phyloP scores from a whole-genome alignment of 1,140 invertebrate genomes.

The Drosophila kikkawai region DNA sequence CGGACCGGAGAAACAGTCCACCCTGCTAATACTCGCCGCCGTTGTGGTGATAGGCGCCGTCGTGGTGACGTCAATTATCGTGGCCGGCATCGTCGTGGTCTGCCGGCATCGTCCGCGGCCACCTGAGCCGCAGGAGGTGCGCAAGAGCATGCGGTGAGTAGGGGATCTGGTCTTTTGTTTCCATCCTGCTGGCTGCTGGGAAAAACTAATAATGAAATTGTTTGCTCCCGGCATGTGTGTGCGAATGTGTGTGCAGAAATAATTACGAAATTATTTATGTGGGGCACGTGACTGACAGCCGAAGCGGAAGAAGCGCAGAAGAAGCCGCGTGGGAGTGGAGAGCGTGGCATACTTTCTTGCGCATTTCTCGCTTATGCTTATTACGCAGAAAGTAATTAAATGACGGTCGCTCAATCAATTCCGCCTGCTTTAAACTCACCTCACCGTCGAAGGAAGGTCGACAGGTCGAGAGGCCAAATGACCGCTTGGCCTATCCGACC shows the following conservation, averaged over 20 bases:
- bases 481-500: not conserved
- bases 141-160: slow-evolving; percentile 84
- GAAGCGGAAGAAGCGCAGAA: slow-evolving; percentile 7
- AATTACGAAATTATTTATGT: slow-evolving; percentile 80
- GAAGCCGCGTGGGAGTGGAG: slow-evolving; percentile 9
- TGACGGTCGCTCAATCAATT: slow-evolving; percentile 47
- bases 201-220: slow-evolving; percentile 79
- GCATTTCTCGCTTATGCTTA: slow-evolving; percentile 44
- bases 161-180: slow-evolving; percentile 16
- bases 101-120: slow-evolving; percentile 83
- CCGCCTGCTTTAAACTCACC: slow-evolving; percentile 32
- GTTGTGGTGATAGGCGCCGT: slow-evolving; percentile 84
- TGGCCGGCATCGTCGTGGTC: slow-evolving; percentile 84
- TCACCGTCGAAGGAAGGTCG: not conserved
- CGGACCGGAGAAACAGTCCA: slow-evolving; percentile 83
- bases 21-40: slow-evolving; percentile 81
- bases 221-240: slow-evolving; percentile 42
- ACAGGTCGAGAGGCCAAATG: not conserved
- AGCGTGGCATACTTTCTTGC: slow-evolving; percentile 54
- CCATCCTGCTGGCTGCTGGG: slow-evolving; percentile 9
- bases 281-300: slow-evolving; percentile 61
- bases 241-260: slow-evolving; percentile 61
- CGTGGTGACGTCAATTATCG: slow-evolving; percentile 85
- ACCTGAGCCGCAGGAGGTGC: slow-evolving; percentile 85
- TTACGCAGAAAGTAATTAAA: slow-evolving; percentile 62